These are phyloP conservation scores for Paragorgia papillata DNA, from an alignment of 92 coral and sea anemone species.

Conservation along the genomic window DNA sequence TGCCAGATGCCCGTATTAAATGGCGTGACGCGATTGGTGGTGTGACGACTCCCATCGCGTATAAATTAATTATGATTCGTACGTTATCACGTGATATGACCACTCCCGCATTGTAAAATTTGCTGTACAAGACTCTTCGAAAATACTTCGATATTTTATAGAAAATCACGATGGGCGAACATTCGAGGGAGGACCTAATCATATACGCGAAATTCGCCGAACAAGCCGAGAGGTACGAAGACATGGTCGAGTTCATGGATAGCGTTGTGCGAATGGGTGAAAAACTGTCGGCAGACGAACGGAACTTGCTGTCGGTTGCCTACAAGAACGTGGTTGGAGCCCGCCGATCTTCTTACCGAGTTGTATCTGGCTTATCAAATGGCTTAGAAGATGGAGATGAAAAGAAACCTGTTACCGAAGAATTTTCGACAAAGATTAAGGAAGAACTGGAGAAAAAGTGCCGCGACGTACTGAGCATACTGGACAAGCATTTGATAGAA, in stretches of 20 bases:
- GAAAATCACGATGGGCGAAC: not conserved
- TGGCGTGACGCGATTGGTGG: constrained; percentile 14
- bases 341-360: constrained; percentile 95
- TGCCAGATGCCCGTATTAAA: constrained; percentile 31
- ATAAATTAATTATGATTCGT: no score
- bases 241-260: constrained; percentile 86
- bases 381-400: constrained; percentile 37
- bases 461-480: constrained; percentile 71
- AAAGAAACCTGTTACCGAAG: constrained; percentile 35
- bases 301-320: constrained; percentile 96
- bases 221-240: constrained; percentile 95
- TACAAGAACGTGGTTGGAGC: constrained; percentile 99
- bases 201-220: constrained; percentile 83
- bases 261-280: constrained; percentile 63
- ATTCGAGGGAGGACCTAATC: constrained; percentile 52
- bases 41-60: not conserved
- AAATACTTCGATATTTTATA: not conserved
- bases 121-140: constrained; percentile 12
- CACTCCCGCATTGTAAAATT: constrained; percentile 43
- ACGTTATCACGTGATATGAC: constrained; percentile 45
- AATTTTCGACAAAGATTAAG: constrained; percentile 58
- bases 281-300: constrained; percentile 76
- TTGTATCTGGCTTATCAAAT: constrained; percentile 68
- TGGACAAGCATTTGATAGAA: constrained; percentile 58
- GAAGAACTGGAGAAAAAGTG: constrained; percentile 76